phyloP scores from a whole-genome alignment of 2,888 invertebrate species.

The Scrobipalpa costella region DNA sequence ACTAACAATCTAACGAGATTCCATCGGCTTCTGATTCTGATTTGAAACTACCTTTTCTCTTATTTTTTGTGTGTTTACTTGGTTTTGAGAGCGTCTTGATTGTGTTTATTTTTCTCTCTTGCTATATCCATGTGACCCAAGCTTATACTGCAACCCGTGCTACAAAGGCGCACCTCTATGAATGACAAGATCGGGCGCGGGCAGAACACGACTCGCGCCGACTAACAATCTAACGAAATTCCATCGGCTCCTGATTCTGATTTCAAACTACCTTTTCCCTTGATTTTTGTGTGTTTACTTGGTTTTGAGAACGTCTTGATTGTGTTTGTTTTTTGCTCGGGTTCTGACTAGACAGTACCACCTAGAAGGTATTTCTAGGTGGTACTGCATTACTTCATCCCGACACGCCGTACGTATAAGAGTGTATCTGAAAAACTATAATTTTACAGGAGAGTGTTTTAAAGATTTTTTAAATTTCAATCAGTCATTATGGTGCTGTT shows the following conservation, averaged over 20 bases:
- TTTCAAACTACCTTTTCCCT: slow-evolving; percentile 21
- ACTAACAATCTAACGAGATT: slow-evolving; percentile 17
- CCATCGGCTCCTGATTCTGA: neutral
- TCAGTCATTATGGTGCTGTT: too few species aligned
- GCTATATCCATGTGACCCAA: too few species aligned
- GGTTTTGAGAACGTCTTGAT: neutral
- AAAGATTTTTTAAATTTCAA: too few species aligned
- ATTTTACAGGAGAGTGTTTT: too few species aligned
- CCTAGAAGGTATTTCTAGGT: too few species aligned
- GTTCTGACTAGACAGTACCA: too few species aligned
- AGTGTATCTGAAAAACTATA: too few species aligned
- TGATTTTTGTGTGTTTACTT: neutral
- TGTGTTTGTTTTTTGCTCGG: too few species aligned
- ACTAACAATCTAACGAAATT: slow-evolving; percentile 15
- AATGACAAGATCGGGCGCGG: too few species aligned
- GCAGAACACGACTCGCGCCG: slow-evolving; percentile 11
- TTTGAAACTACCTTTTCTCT: slow-evolving; percentile 22
- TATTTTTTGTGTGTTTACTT: neutral
- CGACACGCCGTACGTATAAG: too few species aligned
- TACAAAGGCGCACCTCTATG: slow-evolving; percentile 49
- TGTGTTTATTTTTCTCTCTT: too few species aligned
- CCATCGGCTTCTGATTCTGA: slow-evolving; percentile 1
- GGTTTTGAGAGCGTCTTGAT: neutral
- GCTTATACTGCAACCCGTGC: slow-evolving; percentile 45
- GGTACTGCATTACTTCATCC: too few species aligned